phyloP scores from a whole-genome alignment of 2,797 vertebrate genomes.

The Falco naumanni region DNA sequence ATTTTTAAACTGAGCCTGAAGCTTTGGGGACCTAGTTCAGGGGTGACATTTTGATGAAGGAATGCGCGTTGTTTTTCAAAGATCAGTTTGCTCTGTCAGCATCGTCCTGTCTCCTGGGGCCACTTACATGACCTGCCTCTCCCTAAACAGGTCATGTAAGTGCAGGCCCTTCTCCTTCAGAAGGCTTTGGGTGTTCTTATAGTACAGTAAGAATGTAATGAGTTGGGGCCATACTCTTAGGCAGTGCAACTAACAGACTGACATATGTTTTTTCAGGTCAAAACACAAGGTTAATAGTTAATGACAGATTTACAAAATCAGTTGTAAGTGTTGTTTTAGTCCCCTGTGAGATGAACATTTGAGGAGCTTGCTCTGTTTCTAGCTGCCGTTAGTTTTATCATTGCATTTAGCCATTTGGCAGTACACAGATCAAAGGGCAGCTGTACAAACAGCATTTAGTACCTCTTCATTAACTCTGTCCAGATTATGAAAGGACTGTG shows the following conservation, averaged over 20 bases:
- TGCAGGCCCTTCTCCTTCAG: not conserved
- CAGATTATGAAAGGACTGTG: not conserved
- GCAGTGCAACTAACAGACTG: not conserved
- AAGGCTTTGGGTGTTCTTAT: not conserved
- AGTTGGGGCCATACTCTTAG: not conserved
- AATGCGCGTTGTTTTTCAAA: no score
- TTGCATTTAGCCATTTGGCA: not conserved
- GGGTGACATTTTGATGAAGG: no score
- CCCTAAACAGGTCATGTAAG: accelerated
- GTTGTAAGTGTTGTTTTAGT: not conserved
- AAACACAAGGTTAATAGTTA: not conserved
- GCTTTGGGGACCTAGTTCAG: no score
- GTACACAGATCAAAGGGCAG: not conserved
- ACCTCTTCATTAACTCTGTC: not conserved
- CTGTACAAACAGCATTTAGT: not conserved
- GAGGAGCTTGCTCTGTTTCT: not conserved
- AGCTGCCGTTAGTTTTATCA: not conserved
- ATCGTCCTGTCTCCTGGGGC: no score
- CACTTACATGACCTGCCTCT: no score
- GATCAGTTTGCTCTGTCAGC: no score
- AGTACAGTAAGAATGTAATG: not conserved
- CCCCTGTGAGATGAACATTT: accelerated
- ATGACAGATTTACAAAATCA: not conserved
- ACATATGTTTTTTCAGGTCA: not conserved
- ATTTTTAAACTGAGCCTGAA: no score